Evolutionary conservation across 2,113 vertebrate species (phyloP).

Genomic region (Zingel zingel): DNA sequence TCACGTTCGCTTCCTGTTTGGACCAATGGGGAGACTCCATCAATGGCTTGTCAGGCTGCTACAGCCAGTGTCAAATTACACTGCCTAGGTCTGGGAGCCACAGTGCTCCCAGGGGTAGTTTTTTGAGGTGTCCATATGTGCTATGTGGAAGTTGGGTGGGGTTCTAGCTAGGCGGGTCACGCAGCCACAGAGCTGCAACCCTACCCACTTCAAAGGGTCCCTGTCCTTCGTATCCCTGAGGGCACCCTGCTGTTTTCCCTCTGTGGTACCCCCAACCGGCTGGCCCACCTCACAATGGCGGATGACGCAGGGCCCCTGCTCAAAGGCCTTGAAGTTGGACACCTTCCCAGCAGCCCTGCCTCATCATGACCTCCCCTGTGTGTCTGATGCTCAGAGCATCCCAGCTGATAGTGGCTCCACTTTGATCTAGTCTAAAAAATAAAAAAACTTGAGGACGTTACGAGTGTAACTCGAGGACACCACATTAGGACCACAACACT

Average conservation of each 20-base stretch:
- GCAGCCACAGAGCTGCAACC: constrained; percentile 46
- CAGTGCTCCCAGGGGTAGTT: constrained; percentile 39
- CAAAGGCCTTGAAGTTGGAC: constrained; percentile 75
- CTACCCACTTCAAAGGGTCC: constrained; percentile 71
- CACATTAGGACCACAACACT: constrained; percentile 36
- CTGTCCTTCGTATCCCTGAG: constrained; percentile 59
- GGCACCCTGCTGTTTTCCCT: constrained; percentile 59
- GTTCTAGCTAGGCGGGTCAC: constrained; percentile 45
- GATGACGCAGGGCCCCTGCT: constrained; percentile 34
- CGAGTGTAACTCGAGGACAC: constrained; percentile 59
- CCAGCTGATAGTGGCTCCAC: constrained; percentile 58
- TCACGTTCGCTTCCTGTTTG: constrained; percentile 71
- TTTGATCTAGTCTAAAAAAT: constrained; percentile 55
- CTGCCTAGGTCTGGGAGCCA: constrained; percentile 40
- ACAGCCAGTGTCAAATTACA: constrained; percentile 72
- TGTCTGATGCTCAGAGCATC: constrained; percentile 52
- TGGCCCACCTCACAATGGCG: constrained; percentile 41
- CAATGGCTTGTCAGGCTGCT: constrained; percentile 65
- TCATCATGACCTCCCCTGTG: constrained; percentile 54
- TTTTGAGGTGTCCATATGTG: constrained; percentile 69
- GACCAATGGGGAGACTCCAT: constrained; percentile 67
- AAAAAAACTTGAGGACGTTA: no score
- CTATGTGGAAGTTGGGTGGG: constrained; percentile 55
- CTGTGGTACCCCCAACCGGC: constrained; percentile 13
- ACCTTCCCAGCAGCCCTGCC: constrained; percentile 51